Evolutionary conservation across 2,888 invertebrate genomes (phyloP), one percentile per base, ranked within the genome.

Genomic region (Amiota minor): DNA sequence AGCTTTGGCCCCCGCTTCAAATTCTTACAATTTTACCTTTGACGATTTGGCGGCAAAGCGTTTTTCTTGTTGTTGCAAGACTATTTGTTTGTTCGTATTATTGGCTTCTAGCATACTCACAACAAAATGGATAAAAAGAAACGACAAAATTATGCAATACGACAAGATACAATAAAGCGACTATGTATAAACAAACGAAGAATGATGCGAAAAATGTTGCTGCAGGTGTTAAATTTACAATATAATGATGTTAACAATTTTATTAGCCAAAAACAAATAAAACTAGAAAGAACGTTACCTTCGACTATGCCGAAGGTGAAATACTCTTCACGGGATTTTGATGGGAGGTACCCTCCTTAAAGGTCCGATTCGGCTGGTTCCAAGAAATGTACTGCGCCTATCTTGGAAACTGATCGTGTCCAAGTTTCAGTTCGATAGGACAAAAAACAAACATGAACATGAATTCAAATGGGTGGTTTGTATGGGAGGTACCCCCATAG

Each of bases 161-260:
- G 35, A 35, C 6, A 35, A 35, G 6, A 6, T 50, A 50, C 12
- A 50, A 50, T 50, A 50, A 50, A 10, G 4, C n/a, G n/a, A 50
- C 12, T 50, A 50, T n/a, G n/a, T n/a, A n/a, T n/a, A 50, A 50
- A 50, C n/a, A 50, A 50, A 50, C n/a, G 35, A 35, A 16, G 49
- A 49, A 47, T 65, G 65, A 47, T 49, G 49, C 65, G n/a, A 62
- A 65, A 49, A 65, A 49, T 65, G 53, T 75, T 70, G 81, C 76
- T 84, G 83, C 83, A 83, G 83, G 83, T 84, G 83, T 83, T 84
- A 81, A 72, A 75, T 78, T 77, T 81, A 50, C 82, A 84, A n/a
- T n/a, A 71, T 84, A 83, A 83, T 83, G 83, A 83, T 83, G 83
- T 83, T 84, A 59, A 59, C 59, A 59, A 18, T n/a, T 59, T 59